Evolutionary conservation across 2,797 vertebrate genomes (phyloP), one percentile per base, ranked within the genome.

Genomic region (Tinamus major): DNA sequence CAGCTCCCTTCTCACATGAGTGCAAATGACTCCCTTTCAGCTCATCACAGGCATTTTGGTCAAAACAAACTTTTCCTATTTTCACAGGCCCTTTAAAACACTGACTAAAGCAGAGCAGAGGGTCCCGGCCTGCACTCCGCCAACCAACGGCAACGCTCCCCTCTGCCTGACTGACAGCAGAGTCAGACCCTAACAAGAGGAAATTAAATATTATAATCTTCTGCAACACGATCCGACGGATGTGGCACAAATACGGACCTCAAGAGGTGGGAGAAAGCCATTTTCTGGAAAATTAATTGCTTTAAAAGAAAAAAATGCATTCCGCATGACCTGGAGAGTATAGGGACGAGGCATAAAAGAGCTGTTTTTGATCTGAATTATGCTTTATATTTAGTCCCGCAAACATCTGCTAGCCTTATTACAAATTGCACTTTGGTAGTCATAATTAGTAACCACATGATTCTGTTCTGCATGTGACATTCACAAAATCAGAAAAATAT

Each of bases 41-140:
- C 56, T 96, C 85, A 85, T 89, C 95, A 87, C 93, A 93, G 90
- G 80, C 62, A 92, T 94, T 96, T 89, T 92, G 91, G 86, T 94
- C 75, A 77, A 82, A 70, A 72, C n/a, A n/a, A 87, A 55, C 58
- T 79, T 90, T 27, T 51, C 65, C 2, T 64, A 82, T 92, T 93
- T 90, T 95, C 85, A 80, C 70, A 85, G 16, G 53, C 68, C 48
- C 71, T 86, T 95, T 86, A 89, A 92, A 93, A 93, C 35, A 69
- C 87, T 78, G 41, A 71, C 0, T 1, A 68, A 95, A 85, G 51
- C 68, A 76, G 89, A 93, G 55, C 13, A 8, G 63, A 86, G 33
- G 46, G 67, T 33, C 29, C 64, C 79, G 56, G 84, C 80, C 67
- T 41, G 16, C 72, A 75, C 46, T 39, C 1, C 10, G 1, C 1